Conservation (phyloP, 1,140 invertebrate genomes). For the Phymorhynchus buccinoides region DNA sequence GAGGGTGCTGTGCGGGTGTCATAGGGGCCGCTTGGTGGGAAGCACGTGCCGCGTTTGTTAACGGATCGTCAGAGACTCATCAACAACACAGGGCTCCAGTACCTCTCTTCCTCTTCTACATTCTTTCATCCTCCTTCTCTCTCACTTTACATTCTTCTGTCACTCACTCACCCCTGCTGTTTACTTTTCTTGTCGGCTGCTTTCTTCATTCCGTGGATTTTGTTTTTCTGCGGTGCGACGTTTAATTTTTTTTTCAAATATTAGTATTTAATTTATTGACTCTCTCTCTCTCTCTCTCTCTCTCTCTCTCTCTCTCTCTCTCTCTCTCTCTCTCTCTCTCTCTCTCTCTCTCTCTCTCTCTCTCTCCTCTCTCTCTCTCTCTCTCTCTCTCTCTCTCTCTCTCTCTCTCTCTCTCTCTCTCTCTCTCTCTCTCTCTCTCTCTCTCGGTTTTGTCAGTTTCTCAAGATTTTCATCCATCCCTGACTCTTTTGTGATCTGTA, state of each 20-base stretch:
- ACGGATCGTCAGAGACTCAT: too few species aligned
- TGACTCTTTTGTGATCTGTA: too few species aligned
- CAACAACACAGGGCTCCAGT: too few species aligned
- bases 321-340: neutral
- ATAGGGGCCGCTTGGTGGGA: too few species aligned
- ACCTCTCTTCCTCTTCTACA: neutral
- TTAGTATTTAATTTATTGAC: neutral
- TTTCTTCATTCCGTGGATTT: neutral
- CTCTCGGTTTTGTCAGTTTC: too few species aligned
- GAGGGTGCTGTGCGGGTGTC: too few species aligned
- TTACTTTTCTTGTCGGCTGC: neutral
- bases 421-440: neutral
- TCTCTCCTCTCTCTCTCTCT: neutral
- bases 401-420: constrained; percentile 26
- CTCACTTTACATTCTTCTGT: neutral
- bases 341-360: neutral
- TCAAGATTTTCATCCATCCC: too few species aligned
- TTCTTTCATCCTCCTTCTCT: neutral
- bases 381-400: constrained; percentile 1
- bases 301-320: neutral
- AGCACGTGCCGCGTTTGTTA: too few species aligned
- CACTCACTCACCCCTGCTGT: neutral
- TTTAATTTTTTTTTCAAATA: neutral
- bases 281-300: neutral
- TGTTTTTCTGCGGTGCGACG: neutral